Conservation (phyloP, 1,140 invertebrate species). For the Caenorhabditis remanei region DNA sequence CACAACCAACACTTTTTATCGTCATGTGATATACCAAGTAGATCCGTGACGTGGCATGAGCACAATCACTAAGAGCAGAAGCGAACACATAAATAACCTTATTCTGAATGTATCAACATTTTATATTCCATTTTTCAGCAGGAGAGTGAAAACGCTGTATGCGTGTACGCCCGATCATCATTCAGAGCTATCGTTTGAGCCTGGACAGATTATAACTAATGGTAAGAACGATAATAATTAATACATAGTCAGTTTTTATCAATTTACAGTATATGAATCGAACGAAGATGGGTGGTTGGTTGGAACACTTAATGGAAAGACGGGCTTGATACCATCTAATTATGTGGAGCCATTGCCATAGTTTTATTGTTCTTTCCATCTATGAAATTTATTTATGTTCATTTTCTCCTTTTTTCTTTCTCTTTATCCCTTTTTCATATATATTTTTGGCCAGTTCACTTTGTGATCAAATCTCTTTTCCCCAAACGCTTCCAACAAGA, state of each 20-base stretch:
- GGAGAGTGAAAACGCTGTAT: conserved; percentile 90
- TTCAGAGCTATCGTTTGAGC: conserved; percentile 95
- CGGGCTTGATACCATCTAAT: conserved; percentile 94
- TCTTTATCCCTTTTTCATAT: background rate
- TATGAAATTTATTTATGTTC: background rate
- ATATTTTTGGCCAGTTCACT: conserved; percentile 30
- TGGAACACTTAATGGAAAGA: conserved; percentile 91
- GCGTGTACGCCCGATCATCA: conserved; percentile 94
- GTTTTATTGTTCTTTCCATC: background rate
- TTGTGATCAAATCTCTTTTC: conserved; percentile 47
- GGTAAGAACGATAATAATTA: conserved; percentile 81
- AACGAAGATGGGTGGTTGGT: conserved; percentile 96
- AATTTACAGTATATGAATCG: conserved; percentile 86
- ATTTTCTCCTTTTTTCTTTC: background rate
- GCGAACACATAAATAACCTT: background rate
- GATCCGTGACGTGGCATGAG: conserved; percentile 47
- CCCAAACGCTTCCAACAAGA: background rate
- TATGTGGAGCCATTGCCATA: conserved; percentile 86
- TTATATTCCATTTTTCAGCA: conserved; percentile 66
- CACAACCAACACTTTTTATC: conserved; percentile 1
- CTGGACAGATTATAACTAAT: conserved; percentile 96
- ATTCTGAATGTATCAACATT: background rate
- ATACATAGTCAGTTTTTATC: no score
- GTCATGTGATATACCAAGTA: conserved; percentile 16
- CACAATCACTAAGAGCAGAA: background rate